Evolutionary conservation across 1,140 invertebrate genomes (phyloP).

Genomic region (Zaprionus ghesquierei): DNA sequence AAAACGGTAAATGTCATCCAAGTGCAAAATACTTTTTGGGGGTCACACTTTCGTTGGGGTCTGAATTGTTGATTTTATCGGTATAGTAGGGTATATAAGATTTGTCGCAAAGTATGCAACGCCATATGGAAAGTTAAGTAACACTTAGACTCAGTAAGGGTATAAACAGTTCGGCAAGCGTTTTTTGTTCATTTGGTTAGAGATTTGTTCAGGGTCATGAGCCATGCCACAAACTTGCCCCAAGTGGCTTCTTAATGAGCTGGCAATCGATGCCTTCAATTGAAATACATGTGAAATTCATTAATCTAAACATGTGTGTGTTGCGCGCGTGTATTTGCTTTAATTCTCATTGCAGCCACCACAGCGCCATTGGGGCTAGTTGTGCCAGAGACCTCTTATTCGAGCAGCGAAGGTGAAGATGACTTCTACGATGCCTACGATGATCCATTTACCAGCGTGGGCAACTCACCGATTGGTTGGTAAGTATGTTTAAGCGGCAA

Average conservation of each 20-base stretch:
- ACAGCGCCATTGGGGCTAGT: slow-evolving; percentile 73
- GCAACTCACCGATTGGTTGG: slow-evolving; percentile 83
- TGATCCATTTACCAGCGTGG: slow-evolving; percentile 85
- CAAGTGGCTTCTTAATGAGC: slow-evolving; percentile 23
- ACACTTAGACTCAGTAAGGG: background rate
- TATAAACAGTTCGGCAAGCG: background rate
- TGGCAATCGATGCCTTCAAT: slow-evolving; percentile 23
- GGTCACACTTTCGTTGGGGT: slow-evolving; percentile 13
- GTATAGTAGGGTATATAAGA: background rate
- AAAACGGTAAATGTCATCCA: slow-evolving; percentile 70
- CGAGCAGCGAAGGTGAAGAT: slow-evolving; percentile 97
- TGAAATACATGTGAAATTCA: slow-evolving; percentile 12
- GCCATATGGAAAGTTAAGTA: background rate
- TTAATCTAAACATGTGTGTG: background rate
- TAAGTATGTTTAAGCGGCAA: slow-evolving; percentile 53
- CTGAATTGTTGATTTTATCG: background rate
- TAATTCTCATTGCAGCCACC: slow-evolving; percentile 55
- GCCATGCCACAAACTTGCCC: background rate
- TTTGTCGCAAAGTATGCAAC: background rate
- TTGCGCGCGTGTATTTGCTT: background rate
- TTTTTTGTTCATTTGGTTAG: background rate
- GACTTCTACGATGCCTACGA: slow-evolving; percentile 98
- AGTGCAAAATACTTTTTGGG: slow-evolving; percentile 19
- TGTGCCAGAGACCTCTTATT: slow-evolving; percentile 95
- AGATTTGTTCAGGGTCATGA: slow-evolving; percentile 24